Base-by-base conservation (phyloP, 2,888 invertebrate species). In the Nezara viridula region DNA sequence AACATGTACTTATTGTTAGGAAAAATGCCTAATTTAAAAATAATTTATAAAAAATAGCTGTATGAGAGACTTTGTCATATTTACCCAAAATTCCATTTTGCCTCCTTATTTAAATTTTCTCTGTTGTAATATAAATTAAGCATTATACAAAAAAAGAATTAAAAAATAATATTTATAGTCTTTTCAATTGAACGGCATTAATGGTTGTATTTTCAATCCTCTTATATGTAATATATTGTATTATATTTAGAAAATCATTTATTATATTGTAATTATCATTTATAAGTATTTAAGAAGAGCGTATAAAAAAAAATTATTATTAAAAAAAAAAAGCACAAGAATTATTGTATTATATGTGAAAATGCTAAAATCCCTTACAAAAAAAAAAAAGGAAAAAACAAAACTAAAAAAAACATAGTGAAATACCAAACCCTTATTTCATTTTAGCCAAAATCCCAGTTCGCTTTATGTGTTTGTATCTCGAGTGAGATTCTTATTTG, bases 381-480 rank as follows among this genome's bases (percentile, higher is more conserved):
- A 47, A 81, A 44, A 81, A 40, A 81, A 81, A 81, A 81, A 81
- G 14, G n/a, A 37, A 47, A 44, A 37, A n/a, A 44, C 7, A 47
- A 21, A 7, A 47, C 27, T 1, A 19, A 73, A 73, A 73, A 37
- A 73, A 14, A 37, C 1, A 73, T 73, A 73, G 66, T 37, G 66
- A 73, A 73, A 73, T 73, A 73, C 66, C 66, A 73, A 73, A 66
- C 66, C 47, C 88, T 73, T 88, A 37, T 55, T 88, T 73, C 60
- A 88, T 66, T 88, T 88, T 44, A 73, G 88, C 88, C 44, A 21
- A 40, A 52, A 60, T 73, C 88, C 88, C 66, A 88, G 88, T 73
- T 88, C 44, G 88, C 88, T 88, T 88, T 73, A 88, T 88, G 88
- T 88, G 88, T 60, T 88, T 73, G n/a, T 73, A 47, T 60, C 66